These are phyloP conservation scores for Priocnemis perturbator DNA, from an alignment of 2,888 invertebrate genomes.

Conservation along the genomic window DNA sequence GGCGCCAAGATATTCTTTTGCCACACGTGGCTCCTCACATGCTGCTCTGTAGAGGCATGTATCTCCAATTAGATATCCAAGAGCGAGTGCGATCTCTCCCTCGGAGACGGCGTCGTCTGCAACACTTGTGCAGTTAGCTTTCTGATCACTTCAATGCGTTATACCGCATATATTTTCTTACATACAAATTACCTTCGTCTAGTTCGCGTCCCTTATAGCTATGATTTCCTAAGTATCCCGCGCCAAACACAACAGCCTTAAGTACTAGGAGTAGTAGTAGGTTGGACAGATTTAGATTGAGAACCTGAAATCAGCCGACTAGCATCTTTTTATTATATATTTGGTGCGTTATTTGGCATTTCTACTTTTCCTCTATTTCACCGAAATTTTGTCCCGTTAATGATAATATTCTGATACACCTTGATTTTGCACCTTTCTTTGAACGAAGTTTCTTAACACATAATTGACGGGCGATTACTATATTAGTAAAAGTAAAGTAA, in stretches of 20 bases:
- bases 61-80: slow-evolving; percentile 83
- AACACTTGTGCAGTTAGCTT: slow-evolving; percentile 4
- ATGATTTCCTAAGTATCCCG: slow-evolving; percentile 82
- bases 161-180: no score
- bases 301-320: slow-evolving; percentile 77
- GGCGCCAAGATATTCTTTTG: slow-evolving; percentile 85
- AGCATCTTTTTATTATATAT: not conserved
- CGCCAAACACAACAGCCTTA: slow-evolving; percentile 89
- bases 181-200: slow-evolving; percentile 76
- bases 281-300: slow-evolving; percentile 90
- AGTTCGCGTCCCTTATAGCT: slow-evolving; percentile 78
- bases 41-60: slow-evolving; percentile 86
- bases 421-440: no score
- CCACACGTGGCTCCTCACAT: slow-evolving; percentile 84
- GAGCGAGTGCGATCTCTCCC: slow-evolving; percentile 83
- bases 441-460: no score
- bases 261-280: slow-evolving; percentile 86
- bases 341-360: not conserved
- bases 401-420: no score
- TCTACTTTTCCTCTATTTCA: not conserved
- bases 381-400: not conserved
- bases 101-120: slow-evolving; percentile 76
- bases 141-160: no score
- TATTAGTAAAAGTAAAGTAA: no score
- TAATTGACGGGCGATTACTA: no score